phyloP scores from a whole-genome alignment of 2,888 invertebrate species.

The Cerastoderma edule region DNA sequence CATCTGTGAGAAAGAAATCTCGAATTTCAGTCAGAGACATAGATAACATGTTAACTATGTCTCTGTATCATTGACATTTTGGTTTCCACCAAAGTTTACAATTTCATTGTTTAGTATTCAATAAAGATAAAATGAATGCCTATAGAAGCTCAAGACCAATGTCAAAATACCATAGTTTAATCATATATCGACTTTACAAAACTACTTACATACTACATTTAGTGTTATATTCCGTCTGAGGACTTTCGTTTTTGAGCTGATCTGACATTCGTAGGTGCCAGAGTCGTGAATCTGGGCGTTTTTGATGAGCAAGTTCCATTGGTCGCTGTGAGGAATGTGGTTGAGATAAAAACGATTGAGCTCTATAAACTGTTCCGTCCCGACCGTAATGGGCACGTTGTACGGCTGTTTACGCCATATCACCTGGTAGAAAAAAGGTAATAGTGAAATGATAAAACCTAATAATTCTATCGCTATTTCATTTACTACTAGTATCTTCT shows the following conservation, averaged over 20 bases:
- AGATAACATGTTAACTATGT: too few relatives aligned
- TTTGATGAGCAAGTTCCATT: slow-evolving; percentile 63
- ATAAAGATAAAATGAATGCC: too few relatives aligned
- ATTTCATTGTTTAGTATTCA: too few relatives aligned
- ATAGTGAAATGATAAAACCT: background rate
- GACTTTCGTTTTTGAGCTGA: slow-evolving; percentile 52
- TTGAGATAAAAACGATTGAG: slow-evolving; percentile 54
- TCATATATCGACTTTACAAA: too few relatives aligned
- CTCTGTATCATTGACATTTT: too few relatives aligned
- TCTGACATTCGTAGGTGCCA: slow-evolving; percentile 63
- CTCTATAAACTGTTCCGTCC: slow-evolving; percentile 47
- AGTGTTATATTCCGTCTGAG: slow-evolving; percentile 56
- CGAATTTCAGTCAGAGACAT: too few relatives aligned
- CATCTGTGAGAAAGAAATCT: too few relatives aligned
- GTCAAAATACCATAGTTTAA: too few relatives aligned
- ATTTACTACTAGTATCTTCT: background rate
- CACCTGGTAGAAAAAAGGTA: slow-evolving; percentile 32
- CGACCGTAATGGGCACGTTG: slow-evolving; percentile 56
- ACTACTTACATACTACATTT: slow-evolving; percentile 54
- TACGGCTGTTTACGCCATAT: slow-evolving; percentile 60
- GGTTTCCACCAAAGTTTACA: too few relatives aligned
- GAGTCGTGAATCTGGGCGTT: slow-evolving; percentile 58
- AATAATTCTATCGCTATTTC: background rate
- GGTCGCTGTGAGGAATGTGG: slow-evolving; percentile 43
- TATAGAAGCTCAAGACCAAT: too few relatives aligned